Conservation (phyloP, 2,888 invertebrate species). For the Pocota personata region DNA sequence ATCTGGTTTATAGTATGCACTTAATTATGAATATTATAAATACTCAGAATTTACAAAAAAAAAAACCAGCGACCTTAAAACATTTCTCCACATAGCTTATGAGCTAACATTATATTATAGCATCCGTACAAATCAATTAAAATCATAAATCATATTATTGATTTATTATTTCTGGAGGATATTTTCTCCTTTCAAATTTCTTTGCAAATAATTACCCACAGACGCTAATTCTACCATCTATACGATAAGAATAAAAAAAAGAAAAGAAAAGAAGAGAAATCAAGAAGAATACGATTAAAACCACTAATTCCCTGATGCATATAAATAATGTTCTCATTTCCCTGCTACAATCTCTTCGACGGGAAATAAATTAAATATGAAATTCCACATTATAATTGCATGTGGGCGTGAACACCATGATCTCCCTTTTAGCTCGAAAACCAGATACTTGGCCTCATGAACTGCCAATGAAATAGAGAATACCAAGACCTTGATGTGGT, state of each 20-base stretch:
- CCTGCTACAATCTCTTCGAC: constrained; percentile 49
- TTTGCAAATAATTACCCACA: constrained; percentile 67
- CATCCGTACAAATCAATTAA: constrained; percentile 56
- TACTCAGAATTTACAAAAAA: too few relatives aligned
- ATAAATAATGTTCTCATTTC: constrained; percentile 72
- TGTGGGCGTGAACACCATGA: constrained; percentile 70
- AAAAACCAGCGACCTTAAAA: background rate
- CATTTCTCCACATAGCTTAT: background rate
- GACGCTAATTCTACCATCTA: constrained; percentile 35
- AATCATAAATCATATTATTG: constrained; percentile 69
- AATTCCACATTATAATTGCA: constrained; percentile 74
- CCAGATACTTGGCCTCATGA: constrained; percentile 50
- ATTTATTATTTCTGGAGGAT: constrained; percentile 53
- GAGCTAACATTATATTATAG: background rate
- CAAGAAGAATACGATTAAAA: constrained; percentile 53
- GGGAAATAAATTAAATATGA: constrained; percentile 72
- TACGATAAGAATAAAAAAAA: background rate
- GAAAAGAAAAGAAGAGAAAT: constrained; percentile 38
- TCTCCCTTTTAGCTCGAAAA: constrained; percentile 48
- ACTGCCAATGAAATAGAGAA: constrained; percentile 64
- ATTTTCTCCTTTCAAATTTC: constrained; percentile 8
- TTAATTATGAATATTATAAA: too few relatives aligned
- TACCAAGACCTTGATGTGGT: constrained; percentile 57
- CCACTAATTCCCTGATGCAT: constrained; percentile 68
- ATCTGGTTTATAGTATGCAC: too few relatives aligned